Evolutionary conservation across 2,113 vertebrate species (phyloP), one percentile per base, ranked within the genome.

Genomic region (Perca schrenkii): DNA sequence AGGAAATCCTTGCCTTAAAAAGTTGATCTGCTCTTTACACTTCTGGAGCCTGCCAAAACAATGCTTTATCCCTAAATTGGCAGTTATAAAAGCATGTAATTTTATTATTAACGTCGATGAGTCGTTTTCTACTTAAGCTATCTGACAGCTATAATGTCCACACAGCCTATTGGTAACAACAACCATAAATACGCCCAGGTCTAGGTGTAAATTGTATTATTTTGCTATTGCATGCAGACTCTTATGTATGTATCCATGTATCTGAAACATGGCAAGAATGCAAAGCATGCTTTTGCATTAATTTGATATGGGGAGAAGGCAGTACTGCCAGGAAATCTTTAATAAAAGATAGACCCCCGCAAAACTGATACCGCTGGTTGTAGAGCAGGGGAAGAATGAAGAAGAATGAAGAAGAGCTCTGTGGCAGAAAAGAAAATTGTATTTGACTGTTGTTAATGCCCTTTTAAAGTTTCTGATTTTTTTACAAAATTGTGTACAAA

Each of bases 291-390:
- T 4, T n/a, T 50, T 81, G n/a, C 31, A 43, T 31, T 68, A 4
- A 80, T 85, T 78, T 71, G 53, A 62, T 78, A 83, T 75, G 63
- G 17, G 79, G 28, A 68, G 54, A 70, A 74, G 56, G 53, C 61
- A 15, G 76, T 65, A 3, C 57, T 56, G 47, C 62, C 6, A 31
- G 53, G 56, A 75, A 46, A 75, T 57, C 53, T 79, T 86, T 60
- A 74, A 75, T 87, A 75, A 85, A 85, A 82, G 7, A 80, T 80
- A 56, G 70, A 72, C 13, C 12, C 4, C 28, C 22, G 25, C 47
- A 28, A 36, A 53, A 34, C 25, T 69, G 49, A 63, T 54, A 17
- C 52, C 70, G 56, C 56, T 34, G 50, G 36, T 74, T 73, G 16
- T 58, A 34, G 43, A 64, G 40, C 56, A 69, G 46, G 34, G 10